Percentiles rank a stretch among this genome's conserved stretches.
These are phyloP conservation scores for Drosophila neoperkinsi DNA, from an alignment of 2,888 invertebrate species.

Conservation along the genomic window DNA sequence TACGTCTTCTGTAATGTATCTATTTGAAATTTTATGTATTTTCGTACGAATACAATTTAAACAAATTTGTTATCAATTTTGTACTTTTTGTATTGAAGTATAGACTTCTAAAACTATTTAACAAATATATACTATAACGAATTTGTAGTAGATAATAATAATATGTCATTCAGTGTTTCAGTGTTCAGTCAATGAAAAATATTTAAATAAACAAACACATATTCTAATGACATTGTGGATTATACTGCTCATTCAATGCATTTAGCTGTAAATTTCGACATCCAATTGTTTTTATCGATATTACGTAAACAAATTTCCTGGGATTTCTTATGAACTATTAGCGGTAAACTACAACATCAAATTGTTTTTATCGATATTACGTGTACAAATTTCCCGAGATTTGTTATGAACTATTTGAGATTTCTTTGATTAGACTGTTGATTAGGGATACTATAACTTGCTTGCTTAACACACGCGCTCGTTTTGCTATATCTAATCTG, in stretches of 20 bases:
- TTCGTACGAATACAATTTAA: too few species aligned
- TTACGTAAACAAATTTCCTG: not conserved
- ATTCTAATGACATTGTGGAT: not conserved
- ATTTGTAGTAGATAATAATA: not conserved
- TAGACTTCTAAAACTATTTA: not conserved
- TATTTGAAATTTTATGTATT: too few species aligned
- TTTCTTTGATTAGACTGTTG: not conserved
- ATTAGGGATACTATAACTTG: not conserved
- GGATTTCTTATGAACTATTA: not conserved
- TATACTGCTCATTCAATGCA: not conserved
- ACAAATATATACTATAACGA: not conserved
- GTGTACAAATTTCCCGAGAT: too few species aligned
- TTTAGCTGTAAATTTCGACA: not conserved
- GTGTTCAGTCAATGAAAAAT: not conserved
- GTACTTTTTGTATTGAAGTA: not conserved
- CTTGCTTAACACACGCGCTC: slow-evolving; percentile 1
- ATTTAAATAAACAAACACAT: not conserved
- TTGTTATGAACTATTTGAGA: not conserved
- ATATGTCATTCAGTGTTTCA: not conserved
- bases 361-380: not conserved
- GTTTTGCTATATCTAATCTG: slow-evolving; percentile 33
- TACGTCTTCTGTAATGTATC: too few species aligned
- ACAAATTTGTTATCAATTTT: not conserved
- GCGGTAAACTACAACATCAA: not conserved
- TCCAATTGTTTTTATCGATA: not conserved